phyloP scores from a whole-genome alignment of 2,113 vertebrate species.

The Lates calcarifer region DNA sequence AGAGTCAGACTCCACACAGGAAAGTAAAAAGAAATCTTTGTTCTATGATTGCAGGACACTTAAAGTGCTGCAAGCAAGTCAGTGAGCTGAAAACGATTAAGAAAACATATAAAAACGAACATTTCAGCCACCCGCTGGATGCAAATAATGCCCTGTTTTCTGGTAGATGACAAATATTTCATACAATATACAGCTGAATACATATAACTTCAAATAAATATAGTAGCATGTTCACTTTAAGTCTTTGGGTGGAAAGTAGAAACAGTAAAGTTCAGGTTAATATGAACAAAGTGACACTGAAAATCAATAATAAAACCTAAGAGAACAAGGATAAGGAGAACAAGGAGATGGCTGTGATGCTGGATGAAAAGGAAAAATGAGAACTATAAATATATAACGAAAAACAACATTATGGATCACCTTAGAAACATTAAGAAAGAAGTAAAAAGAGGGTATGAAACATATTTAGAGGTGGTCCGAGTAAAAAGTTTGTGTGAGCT shows the following conservation, averaged over 20 bases:
- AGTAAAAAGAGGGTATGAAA: neutral
- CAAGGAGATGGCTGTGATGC: constrained; percentile 4
- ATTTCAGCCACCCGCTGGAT: neutral
- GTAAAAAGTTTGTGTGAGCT: constrained; percentile 21
- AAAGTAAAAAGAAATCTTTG: neutral
- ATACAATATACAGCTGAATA: neutral
- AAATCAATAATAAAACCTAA: constrained; percentile 4
- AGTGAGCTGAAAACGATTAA: neutral
- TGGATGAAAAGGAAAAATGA: constrained; percentile 16
- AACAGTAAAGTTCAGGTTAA: neutral
- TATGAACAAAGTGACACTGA: constrained; percentile 1
- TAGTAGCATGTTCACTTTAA: neutral
- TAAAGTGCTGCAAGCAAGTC: neutral
- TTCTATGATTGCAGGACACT: no score
- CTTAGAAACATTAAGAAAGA: neutral
- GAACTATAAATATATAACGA: neutral
- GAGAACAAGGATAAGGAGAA: constrained; percentile 27
- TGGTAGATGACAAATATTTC: neutral
- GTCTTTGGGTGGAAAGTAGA: neutral
- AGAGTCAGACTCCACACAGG: neutral
- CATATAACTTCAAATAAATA: neutral
- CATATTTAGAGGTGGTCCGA: constrained; percentile 10
- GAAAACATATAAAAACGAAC: neutral
- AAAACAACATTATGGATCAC: constrained; percentile 20
- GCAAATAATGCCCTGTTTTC: neutral